Base-by-base conservation (phyloP, 1,140 invertebrate genomes). In the Drepana arcuata region DNA sequence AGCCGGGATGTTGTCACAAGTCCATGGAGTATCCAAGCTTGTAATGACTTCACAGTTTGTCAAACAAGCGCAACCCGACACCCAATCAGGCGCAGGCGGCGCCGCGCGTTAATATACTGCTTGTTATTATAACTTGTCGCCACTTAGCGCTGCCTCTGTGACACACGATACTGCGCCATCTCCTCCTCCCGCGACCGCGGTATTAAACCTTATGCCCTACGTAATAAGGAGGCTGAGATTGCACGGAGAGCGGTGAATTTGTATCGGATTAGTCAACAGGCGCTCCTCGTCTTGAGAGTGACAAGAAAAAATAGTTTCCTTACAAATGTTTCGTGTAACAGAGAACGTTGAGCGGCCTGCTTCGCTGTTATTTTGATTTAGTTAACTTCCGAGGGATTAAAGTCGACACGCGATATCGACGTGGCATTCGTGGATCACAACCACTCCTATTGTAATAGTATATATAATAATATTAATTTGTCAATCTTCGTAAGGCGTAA, bases 71-170 rank as follows among this genome's bases (percentile, higher is more conserved):
- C n/a, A 4, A 26, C 24, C 24, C 24, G n/a, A 26, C 10, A 26
- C n/a, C 24, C 24, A 26, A 26, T 26, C 24, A 26, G 16, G n/a
- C n/a, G n/a, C n/a, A n/a, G n/a, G n/a, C n/a, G n/a, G n/a, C n/a
- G n/a, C n/a, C n/a, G 16, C 13, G 16, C 28, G 12, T 48, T 48
- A 48, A 51, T 48, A 53, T 45, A 53, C 39, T 45, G 51, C 43
- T 52, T 68, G 66, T 70, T 70, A 56, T 70, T 68, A 60, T 56
- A 66, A 63, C 52, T 48, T 60, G 67, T 68, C 64, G 57, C 51
- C 69, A 70, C 66, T 70, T 66, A 65, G 54, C 27, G 36, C 54
- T 52, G 48, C 50, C 40, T 47, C 48, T 65, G 32, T 64, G 71
- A 55, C 58, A 75, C 39, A 41, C 44, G 55, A 75, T 42, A 68